Evolutionary conservation across 1,140 invertebrate species (phyloP).

Genomic region (Asobara japonica): DNA sequence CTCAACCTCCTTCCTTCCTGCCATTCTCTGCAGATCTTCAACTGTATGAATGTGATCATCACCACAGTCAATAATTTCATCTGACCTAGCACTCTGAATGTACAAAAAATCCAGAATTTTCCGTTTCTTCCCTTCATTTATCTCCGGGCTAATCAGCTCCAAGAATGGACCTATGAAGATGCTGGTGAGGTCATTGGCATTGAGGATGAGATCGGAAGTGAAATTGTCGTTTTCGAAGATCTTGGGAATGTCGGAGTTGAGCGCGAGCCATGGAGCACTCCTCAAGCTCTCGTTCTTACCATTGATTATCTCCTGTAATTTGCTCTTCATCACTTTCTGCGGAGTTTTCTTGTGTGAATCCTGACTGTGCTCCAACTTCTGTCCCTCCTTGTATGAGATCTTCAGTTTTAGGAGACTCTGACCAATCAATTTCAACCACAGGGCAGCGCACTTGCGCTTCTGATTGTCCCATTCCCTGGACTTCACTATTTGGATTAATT

Average conservation of each 20-base stretch:
- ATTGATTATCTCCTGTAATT: conserved; percentile 44
- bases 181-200: conserved; percentile 50
- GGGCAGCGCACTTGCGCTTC: conserved; percentile 62
- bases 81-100: conserved; percentile 42
- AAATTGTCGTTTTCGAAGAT: conserved; percentile 51
- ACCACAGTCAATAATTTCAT: conserved; percentile 17
- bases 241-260: conserved; percentile 37
- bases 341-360: conserved; percentile 35
- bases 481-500: conserved; percentile 64
- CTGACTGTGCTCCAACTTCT: conserved; percentile 46
- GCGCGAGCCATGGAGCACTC: conserved; percentile 45
- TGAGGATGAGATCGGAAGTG: conserved; percentile 45
- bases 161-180: conserved; percentile 49
- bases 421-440: conserved; percentile 68
- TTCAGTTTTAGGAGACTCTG: conserved; percentile 62
- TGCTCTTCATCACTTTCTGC: conserved; percentile 36
- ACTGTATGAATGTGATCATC: conserved; percentile 42
- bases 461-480: conserved; percentile 48
- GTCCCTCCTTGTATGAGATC: conserved; percentile 50
- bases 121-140: conserved; percentile 35
- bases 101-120: conserved; percentile 47
- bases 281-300: conserved; percentile 44
- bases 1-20: no score
- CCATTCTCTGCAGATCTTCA: no score
- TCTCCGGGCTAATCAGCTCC: conserved; percentile 43